phyloP scores from a whole-genome alignment of 1,140 invertebrate species.

The Drosophila auraria region DNA sequence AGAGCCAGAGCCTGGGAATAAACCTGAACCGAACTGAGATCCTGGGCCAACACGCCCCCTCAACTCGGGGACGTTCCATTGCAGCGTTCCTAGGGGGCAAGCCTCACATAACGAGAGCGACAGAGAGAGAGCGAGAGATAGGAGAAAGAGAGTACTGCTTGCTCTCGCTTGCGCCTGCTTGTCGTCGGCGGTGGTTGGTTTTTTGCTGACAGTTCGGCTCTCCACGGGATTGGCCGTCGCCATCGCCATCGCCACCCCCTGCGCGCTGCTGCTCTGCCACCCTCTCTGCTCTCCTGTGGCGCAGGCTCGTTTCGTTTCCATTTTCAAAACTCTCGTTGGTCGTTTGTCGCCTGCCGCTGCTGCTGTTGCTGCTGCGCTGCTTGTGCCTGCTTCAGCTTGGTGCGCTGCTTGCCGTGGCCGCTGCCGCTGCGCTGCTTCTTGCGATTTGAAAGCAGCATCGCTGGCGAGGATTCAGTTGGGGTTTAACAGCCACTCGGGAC shows the following conservation, averaged over 20 bases:
- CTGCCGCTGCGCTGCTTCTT: slow-evolving; percentile 21
- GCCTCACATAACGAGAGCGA: neutral
- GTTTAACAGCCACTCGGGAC: slow-evolving; percentile 85
- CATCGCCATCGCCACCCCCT: slow-evolving; percentile 46
- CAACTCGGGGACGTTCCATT: slow-evolving; percentile 60
- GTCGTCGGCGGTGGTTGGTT: slow-evolving; percentile 65
- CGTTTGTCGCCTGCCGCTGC: slow-evolving; percentile 44
- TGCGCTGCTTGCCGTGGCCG: slow-evolving; percentile 21
- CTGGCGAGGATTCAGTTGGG: slow-evolving; percentile 85
- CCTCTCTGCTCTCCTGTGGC: slow-evolving; percentile 65
- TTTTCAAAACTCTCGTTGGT: slow-evolving; percentile 68
- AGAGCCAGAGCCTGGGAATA: slow-evolving; percentile 19
- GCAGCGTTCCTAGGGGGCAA: slow-evolving; percentile 58
- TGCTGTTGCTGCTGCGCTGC: slow-evolving; percentile 10
- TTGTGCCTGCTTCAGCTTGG: slow-evolving; percentile 52
- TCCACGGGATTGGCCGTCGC: slow-evolving; percentile 72
- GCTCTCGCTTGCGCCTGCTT: slow-evolving; percentile 11
- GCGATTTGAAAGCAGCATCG: slow-evolving; percentile 48
- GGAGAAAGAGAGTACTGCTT: neutral
- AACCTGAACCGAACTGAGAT: slow-evolving; percentile 10
- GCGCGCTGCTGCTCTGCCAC: slow-evolving; percentile 1
- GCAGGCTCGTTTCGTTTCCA: slow-evolving; percentile 77
- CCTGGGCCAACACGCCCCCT: slow-evolving; percentile 48
- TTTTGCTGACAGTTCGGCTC: slow-evolving; percentile 76
- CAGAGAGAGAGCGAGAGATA: neutral